These are phyloP conservation scores for Steinernema khuongi DNA, from an alignment of 1,140 invertebrate species.

Conservation along the genomic window DNA sequence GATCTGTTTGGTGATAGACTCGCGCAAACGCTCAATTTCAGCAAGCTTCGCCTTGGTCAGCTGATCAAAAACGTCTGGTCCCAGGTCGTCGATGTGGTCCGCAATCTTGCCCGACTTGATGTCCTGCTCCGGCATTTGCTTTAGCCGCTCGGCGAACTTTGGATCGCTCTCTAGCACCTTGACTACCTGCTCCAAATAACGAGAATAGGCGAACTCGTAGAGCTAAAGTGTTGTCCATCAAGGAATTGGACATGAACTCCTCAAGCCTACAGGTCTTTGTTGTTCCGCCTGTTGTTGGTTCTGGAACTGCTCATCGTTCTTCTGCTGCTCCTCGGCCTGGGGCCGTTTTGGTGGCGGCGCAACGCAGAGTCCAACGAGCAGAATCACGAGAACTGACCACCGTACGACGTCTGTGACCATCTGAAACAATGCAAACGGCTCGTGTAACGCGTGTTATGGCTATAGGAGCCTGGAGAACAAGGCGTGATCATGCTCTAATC, in stretches of 20 bases:
- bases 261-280: slow-evolving; percentile 22
- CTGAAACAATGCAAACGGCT: slow-evolving; percentile 1
- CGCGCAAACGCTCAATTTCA: slow-evolving; percentile 52
- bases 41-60: slow-evolving; percentile 52
- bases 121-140: slow-evolving; percentile 54
- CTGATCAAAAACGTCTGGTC: slow-evolving; percentile 47
- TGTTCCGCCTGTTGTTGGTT: background rate
- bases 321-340: background rate
- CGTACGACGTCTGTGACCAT: background rate
- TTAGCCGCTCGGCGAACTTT: slow-evolving; percentile 49
- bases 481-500: background rate
- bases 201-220: slow-evolving; percentile 55
- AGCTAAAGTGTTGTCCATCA: slow-evolving; percentile 34
- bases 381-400: slow-evolving; percentile 1
- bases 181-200: slow-evolving; percentile 57
- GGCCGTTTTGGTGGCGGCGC: background rate
- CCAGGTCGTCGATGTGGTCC: slow-evolving; percentile 54
- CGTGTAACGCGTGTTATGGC: background rate
- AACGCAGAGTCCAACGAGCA: background rate
- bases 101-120: slow-evolving; percentile 58
- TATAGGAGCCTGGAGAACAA: no score
- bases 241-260: background rate
- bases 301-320: background rate
- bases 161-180: slow-evolving; percentile 56
- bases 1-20: slow-evolving; percentile 52